phyloP scores from a whole-genome alignment of 2,888 invertebrate species.

The Cantharis rufa region DNA sequence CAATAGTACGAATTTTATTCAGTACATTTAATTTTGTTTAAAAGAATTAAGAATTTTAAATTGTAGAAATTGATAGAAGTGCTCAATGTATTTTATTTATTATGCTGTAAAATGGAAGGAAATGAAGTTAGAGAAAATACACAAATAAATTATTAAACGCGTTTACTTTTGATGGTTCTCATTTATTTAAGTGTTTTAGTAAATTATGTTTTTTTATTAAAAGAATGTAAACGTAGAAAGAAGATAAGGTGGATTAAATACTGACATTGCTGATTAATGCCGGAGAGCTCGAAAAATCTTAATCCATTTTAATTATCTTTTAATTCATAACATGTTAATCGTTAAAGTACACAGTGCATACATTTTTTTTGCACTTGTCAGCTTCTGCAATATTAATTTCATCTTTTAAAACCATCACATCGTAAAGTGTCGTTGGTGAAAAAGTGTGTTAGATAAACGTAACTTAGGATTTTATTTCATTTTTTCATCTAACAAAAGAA shows the following conservation, averaged over 20 bases:
- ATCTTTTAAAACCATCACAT: neutral
- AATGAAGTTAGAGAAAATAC: conserved; percentile 4
- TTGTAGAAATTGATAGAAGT: neutral
- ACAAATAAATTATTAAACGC: conserved; percentile 11
- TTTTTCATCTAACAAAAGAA: neutral
- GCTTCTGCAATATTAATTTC: neutral
- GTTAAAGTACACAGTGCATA: neutral
- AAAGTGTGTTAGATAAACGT: neutral
- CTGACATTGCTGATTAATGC: neutral
- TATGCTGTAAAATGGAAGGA: neutral
- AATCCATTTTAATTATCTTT: neutral
- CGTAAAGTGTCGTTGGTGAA: neutral
- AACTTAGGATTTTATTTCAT: neutral
- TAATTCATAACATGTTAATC: neutral
- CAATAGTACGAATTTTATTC: neutral
- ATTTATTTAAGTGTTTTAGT: conserved; percentile 12
- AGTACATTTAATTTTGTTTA: neutral
- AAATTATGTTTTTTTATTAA: conserved; percentile 5
- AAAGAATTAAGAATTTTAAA: neutral
- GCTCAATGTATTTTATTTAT: conserved; percentile 1
- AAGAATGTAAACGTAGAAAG: neutral
- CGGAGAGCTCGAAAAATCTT: neutral
- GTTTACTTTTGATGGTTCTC: conserved; percentile 7
- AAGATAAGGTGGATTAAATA: neutral
- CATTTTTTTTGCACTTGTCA: neutral